A percentile compares a stretch with the other conserved stretches of the same genome.
Conservation (phyloP, 2,797 vertebrate genomes). For the Peromyscus nudipes region DNA sequence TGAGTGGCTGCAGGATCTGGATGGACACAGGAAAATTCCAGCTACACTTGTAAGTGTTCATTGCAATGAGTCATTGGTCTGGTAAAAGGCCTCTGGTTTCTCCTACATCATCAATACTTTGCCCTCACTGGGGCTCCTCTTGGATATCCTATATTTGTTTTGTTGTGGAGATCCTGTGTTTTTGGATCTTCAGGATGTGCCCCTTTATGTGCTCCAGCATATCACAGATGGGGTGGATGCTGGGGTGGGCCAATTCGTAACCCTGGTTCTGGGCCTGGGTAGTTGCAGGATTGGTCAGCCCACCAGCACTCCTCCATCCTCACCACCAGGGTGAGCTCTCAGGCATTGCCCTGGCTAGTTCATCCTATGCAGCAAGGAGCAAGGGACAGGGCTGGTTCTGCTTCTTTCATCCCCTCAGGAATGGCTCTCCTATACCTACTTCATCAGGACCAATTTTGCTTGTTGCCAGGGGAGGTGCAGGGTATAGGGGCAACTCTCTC, state of each 20-base stretch:
- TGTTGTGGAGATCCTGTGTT: neutral
- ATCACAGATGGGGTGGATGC: neutral
- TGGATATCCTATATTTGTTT: neutral
- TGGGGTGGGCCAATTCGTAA: neutral
- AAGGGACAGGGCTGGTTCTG: accelerated
- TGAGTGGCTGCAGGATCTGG: no score
- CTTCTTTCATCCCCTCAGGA: neutral
- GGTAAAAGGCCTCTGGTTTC: neutral
- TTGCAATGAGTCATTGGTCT: neutral
- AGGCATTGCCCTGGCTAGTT: neutral
- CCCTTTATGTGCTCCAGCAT: neutral
- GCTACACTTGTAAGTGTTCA: neutral
- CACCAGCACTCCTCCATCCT: neutral
- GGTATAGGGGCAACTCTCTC: no score
- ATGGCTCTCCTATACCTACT: neutral
- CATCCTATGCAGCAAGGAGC: neutral
- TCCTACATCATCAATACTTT: neutral
- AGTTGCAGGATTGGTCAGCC: neutral
- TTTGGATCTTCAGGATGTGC: neutral
- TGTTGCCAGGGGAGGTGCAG: no score
- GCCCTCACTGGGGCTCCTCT: neutral
- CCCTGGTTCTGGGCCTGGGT: neutral
- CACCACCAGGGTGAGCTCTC: neutral
- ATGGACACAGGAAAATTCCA: no score
- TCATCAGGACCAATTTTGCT: neutral